Percentiles rank a stretch among this genome's conserved stretches.
phyloP scores from a whole-genome alignment of 2,113 vertebrate genomes.

The Proterorhinus semilunaris region DNA sequence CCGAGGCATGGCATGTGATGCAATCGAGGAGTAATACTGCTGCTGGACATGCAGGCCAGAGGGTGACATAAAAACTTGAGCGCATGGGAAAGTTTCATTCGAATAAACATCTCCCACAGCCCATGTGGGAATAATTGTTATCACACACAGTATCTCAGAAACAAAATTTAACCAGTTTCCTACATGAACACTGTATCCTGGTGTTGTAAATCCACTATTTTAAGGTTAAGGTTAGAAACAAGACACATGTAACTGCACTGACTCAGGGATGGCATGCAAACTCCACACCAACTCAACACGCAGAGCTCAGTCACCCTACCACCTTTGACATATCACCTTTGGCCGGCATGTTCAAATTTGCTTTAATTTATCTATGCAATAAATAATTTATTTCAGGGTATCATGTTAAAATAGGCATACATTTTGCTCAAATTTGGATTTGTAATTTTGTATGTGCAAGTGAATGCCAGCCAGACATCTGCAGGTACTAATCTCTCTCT shows the following conservation, averaged over 20 bases:
- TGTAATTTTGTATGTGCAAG: constrained; percentile 36
- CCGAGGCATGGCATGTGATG: constrained; percentile 59
- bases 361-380: neutral
- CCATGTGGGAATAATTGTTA: constrained; percentile 24
- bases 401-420: neutral
- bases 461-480: constrained; percentile 56
- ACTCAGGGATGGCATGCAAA: too few species aligned
- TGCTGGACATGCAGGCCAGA: constrained; percentile 15
- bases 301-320: too few species aligned
- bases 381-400: neutral
- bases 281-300: too few species aligned
- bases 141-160: constrained; percentile 14
- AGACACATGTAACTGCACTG: too few species aligned
- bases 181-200: neutral
- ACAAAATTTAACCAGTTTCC: constrained; percentile 18
- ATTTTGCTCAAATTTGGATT: neutral
- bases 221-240: neutral
- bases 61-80: constrained; percentile 18
- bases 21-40: constrained; percentile 65
- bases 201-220: neutral
- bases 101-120: constrained; percentile 53
- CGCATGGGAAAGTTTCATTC: constrained; percentile 59
- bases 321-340: too few species aligned
- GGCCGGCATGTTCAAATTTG: neutral
- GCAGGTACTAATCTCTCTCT: constrained; percentile 22